Conservation (phyloP, 2,888 invertebrate species). For the Hypena proboscidalis region DNA sequence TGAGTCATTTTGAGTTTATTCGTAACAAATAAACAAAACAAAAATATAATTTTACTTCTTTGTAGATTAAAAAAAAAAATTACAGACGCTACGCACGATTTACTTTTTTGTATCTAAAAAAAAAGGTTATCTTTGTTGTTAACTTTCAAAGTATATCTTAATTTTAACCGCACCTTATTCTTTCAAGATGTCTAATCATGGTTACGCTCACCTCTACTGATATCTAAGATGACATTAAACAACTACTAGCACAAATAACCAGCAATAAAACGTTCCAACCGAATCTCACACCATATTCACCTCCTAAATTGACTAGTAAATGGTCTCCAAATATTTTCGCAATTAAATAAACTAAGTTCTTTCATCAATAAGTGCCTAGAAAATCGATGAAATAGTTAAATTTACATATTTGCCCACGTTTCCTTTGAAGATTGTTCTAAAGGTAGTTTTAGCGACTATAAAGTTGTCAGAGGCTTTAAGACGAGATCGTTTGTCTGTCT, state of each 20-base stretch:
- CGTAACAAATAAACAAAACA: too few relatives aligned
- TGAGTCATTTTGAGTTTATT: too few relatives aligned
- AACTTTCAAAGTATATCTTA: too few relatives aligned
- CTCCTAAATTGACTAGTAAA: constrained; percentile 1
- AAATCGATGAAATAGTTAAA: constrained; percentile 26
- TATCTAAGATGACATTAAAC: not conserved
- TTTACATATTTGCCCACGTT: constrained; percentile 25
- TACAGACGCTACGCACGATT: too few relatives aligned
- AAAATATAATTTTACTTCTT: too few relatives aligned
- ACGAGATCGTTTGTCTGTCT: constrained; percentile 22
- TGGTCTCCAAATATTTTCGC: too few relatives aligned
- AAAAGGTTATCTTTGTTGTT: too few relatives aligned
- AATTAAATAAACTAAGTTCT: not conserved
- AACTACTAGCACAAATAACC: not conserved
- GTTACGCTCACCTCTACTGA: too few relatives aligned
- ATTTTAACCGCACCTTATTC: too few relatives aligned
- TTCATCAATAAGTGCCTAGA: constrained; percentile 1
- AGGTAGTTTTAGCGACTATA: constrained; percentile 17
- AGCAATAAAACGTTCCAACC: not conserved
- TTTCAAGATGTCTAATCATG: too few relatives aligned
- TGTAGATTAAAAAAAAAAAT: too few relatives aligned
- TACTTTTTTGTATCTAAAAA: too few relatives aligned
- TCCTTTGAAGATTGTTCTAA: constrained; percentile 22
- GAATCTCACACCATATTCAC: not conserved
- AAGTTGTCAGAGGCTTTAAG: constrained; percentile 21